Evolutionary conservation across 2,113 vertebrate species (phyloP).

Genomic region (Rhodinocichla rosea): DNA sequence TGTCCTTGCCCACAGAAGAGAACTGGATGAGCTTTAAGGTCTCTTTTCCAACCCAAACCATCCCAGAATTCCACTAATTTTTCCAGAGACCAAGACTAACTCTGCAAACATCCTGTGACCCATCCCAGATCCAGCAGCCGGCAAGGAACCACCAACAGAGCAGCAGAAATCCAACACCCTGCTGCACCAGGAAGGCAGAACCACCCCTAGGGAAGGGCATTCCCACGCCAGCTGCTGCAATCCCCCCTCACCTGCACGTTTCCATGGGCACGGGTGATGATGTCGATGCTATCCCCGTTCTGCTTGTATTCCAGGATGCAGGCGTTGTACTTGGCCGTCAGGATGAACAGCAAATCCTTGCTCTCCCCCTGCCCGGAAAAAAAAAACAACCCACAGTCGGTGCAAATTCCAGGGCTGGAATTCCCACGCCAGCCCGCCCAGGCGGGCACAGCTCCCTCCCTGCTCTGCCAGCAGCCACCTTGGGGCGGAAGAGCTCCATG

Average conservation of each 20-base stretch:
- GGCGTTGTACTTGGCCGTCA: conserved; percentile 97
- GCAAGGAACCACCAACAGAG: accelerated
- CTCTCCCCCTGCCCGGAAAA: conserved; percentile 84
- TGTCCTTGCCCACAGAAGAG: not conserved
- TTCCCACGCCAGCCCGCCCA: accelerated
- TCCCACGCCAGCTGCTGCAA: accelerated
- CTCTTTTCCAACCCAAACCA: not conserved
- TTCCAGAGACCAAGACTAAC: not conserved
- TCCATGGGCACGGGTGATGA: conserved; percentile 94
- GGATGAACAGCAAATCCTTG: conserved; percentile 95
- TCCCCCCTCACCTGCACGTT: conserved; percentile 87
- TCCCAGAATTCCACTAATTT: not conserved
- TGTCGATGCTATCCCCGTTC: conserved; percentile 94
- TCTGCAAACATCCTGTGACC: not conserved
- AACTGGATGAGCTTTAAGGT: not conserved
- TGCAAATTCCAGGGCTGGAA: not conserved
- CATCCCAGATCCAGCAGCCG: accelerated
- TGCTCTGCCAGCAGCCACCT: conserved; percentile 68
- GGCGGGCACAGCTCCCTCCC: not conserved
- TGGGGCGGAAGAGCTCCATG: conserved; percentile 98
- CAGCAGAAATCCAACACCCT: accelerated
- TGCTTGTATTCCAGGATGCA: conserved; percentile 99
- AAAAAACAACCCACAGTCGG: accelerated
- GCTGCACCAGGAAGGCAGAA: not conserved
- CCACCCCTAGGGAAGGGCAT: too few relatives aligned